These are phyloP conservation scores for Fukomys damarensis DNA, from an alignment of 2,113 vertebrate species.

Conservation along the genomic window DNA sequence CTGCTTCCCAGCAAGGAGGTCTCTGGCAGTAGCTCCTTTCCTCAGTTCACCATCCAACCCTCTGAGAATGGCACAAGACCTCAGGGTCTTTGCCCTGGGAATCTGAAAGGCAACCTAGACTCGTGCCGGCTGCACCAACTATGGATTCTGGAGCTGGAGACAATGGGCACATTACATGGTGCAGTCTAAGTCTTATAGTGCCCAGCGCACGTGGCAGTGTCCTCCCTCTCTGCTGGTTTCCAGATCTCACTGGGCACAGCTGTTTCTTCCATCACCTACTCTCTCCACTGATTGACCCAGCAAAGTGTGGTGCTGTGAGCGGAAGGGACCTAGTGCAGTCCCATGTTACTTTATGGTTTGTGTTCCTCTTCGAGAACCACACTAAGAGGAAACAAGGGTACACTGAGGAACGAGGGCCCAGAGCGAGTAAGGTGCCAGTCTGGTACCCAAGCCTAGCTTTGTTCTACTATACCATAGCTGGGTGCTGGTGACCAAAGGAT, in stretches of 20 bases:
- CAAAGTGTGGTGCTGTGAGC: neutral
- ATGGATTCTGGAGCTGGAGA: neutral
- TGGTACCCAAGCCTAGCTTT: neutral
- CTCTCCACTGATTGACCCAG: neutral
- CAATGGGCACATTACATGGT: neutral
- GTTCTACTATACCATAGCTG: neutral
- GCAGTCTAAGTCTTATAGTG: neutral
- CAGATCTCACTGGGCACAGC: neutral
- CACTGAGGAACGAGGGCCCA: neutral
- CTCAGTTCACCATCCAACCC: neutral
- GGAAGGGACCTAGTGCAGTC: neutral
- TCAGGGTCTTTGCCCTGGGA: neutral
- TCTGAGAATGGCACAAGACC: neutral
- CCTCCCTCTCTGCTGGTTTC: neutral
- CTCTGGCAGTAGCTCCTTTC: neutral
- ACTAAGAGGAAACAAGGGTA: neutral
- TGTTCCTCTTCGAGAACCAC: neutral
- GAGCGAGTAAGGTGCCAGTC: neutral
- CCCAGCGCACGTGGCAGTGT: neutral
- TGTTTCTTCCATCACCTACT: neutral
- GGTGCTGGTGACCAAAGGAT: neutral
- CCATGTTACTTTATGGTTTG: neutral
- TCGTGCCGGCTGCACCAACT: neutral
- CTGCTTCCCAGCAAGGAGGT: neutral
- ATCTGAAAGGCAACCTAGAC: neutral